These are phyloP conservation scores for Bubo bubo DNA, from an alignment of 2,113 vertebrate genomes.

Conservation along the genomic window DNA sequence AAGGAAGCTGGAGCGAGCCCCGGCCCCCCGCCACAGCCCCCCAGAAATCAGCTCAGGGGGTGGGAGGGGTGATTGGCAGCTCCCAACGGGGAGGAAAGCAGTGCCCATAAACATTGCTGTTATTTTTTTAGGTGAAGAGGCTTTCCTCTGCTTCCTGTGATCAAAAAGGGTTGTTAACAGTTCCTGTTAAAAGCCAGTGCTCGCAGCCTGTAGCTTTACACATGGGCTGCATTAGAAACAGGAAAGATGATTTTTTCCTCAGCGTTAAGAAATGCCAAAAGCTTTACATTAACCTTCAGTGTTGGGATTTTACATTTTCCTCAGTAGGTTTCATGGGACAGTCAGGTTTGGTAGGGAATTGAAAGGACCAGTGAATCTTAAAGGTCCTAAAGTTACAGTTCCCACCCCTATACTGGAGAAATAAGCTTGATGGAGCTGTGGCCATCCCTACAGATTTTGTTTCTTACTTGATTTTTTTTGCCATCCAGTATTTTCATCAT, in stretches of 20 bases:
- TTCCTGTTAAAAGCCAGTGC: constrained; percentile 30
- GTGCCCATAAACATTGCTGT: neutral
- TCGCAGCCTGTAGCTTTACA: neutral
- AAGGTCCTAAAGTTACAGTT: neutral
- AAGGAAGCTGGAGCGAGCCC: constrained; percentile 4
- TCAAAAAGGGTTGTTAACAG: constrained; percentile 42
- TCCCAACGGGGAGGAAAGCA: neutral
- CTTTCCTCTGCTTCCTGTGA: constrained; percentile 27
- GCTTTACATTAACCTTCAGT: neutral
- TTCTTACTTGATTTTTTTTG: neutral
- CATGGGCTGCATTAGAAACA: constrained; percentile 59
- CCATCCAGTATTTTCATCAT: neutral
- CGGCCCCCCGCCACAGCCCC: neutral
- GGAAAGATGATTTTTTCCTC: constrained; percentile 31
- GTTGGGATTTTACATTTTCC: neutral
- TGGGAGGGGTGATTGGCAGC: neutral
- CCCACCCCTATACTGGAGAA: neutral
- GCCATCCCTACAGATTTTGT: neutral
- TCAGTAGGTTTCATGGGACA: neutral
- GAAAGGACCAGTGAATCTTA: neutral
- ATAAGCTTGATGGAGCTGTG: neutral
- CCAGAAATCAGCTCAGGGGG: neutral
- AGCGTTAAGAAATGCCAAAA: constrained; percentile 45
- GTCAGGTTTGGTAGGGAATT: neutral
- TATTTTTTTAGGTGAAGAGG: constrained; percentile 1